Evolutionary conservation across 2,888 invertebrate genomes (phyloP).

Genomic region (Ceratothoa steindachneri): DNA sequence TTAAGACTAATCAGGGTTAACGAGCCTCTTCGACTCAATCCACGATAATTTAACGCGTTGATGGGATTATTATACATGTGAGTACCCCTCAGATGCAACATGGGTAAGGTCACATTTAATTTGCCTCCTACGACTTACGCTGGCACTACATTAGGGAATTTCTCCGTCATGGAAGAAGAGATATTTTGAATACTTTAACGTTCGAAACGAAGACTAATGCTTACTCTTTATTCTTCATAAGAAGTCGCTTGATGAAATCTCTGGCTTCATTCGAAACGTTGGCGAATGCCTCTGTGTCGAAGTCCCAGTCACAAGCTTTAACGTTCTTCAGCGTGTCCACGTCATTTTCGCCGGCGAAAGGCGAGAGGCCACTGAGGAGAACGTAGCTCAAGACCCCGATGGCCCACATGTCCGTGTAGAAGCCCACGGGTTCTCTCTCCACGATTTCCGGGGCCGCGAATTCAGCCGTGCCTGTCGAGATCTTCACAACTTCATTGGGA

Average conservation of each 20-base stretch:
- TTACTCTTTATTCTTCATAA: conserved; percentile 89
- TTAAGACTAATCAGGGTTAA: too few relatives aligned
- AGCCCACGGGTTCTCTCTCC: conserved; percentile 96
- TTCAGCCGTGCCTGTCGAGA: conserved; percentile 97
- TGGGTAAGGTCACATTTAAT: too few relatives aligned
- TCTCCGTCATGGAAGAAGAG: too few relatives aligned
- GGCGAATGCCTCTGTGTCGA: conserved; percentile 91
- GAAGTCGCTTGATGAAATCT: conserved; percentile 91
- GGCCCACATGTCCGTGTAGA: conserved; percentile 99
- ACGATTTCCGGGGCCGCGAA: conserved; percentile 99
- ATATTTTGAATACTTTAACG: too few relatives aligned
- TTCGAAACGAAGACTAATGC: too few relatives aligned
- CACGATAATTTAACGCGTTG: too few relatives aligned
- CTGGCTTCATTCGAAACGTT: conserved; percentile 93
- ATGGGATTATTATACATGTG: too few relatives aligned
- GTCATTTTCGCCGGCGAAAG: conserved; percentile 98
- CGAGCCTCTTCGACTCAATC: too few relatives aligned
- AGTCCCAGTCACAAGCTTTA: conserved; percentile 98
- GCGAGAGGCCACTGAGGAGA: conserved; percentile 93
- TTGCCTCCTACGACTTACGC: too few relatives aligned
- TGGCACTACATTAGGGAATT: too few relatives aligned
- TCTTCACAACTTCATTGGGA: conserved; percentile 97
- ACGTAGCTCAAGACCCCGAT: conserved; percentile 98
- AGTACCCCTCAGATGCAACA: too few relatives aligned
- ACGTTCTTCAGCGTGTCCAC: conserved; percentile 97